These are phyloP conservation scores for Pseudochaenichthys georgianus DNA, from an alignment of 2,797 vertebrate genomes.

Conservation along the genomic window DNA sequence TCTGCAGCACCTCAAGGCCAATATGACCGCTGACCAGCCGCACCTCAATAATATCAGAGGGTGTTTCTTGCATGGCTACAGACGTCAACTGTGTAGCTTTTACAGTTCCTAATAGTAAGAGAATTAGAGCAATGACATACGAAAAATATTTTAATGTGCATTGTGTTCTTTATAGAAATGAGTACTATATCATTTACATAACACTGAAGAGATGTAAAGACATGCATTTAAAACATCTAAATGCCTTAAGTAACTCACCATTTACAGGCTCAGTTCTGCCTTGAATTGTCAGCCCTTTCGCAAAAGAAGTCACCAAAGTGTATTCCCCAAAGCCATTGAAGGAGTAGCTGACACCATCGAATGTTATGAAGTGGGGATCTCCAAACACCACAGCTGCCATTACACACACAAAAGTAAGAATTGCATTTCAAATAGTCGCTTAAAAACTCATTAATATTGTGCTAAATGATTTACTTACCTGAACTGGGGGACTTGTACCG, in stretches of 20 bases:
- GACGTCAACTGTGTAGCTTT: constrained; percentile 86
- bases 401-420: not conserved
- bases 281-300: constrained; percentile 85
- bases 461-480: constrained; percentile 72
- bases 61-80: constrained; percentile 87
- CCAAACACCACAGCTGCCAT: constrained; percentile 90
- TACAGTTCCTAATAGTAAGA: constrained; percentile 70
- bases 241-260: constrained; percentile 76
- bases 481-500: constrained; percentile 85
- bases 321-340: constrained; percentile 97
- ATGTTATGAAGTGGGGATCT: constrained; percentile 95
- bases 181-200: too few relatives aligned
- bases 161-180: not conserved
- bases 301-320: constrained; percentile 79
- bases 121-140: not conserved
- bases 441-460: not conserved
- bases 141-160: not conserved
- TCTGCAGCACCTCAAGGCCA: constrained; percentile 87
- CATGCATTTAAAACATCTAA: not conserved
- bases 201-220: not conserved
- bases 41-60: constrained; percentile 91
- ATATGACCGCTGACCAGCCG: constrained; percentile 64
- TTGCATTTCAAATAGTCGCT: not conserved
- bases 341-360: constrained; percentile 90
- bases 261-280: constrained; percentile 85